Base-by-base conservation (phyloP, 2,113 vertebrate species). In the Saguinus midas region DNA sequence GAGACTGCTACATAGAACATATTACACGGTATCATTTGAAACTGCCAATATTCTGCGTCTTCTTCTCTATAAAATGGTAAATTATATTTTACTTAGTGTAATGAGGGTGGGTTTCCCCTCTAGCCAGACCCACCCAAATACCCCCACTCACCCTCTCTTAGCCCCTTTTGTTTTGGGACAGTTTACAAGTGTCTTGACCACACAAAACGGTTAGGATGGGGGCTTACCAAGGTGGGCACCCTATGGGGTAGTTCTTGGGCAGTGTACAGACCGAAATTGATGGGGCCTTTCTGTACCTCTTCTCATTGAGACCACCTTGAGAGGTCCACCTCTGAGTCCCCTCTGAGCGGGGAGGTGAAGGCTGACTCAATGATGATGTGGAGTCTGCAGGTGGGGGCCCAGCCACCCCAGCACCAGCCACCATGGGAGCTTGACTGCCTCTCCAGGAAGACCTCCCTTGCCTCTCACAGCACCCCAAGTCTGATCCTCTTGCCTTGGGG, bases 181-280 rank as follows among this genome's bases (percentile, higher is more conserved):
- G 45, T 87, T 6, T 16, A 35, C 3, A 52, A 1, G 0, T 29
- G 12, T 40, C 12, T 29, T 61, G 45, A 32, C 45, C 11, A 32
- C n/a, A 20, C 23, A 32, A 21, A 55, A 32, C 3, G 25, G n/a
- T 14, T n/a, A 14, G 27, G 27, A 20, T 37, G 5, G 21, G 58
- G 2, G n/a, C 45, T 87, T 32, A 52, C 70, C 75, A 35, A 73
- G 68, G 55, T 16, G 4, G 35, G 29, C 2, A 2, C n/a, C 35
- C 48, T 6, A 3, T 3, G 40, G 70, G 40, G 32, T 37, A n/a
- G 58, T 58, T 58, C 35, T 81, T 4, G 2, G 4, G 66, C 55
- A 32, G 55, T 0, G 0, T 8, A 20, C 68, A 52, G 40, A n/a
- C 55, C 0, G 0, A 23, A 13, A 5, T 0, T 3, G 50, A 37